These are phyloP conservation scores for Temnothorax nylanderi DNA, from an alignment of 1,140 invertebrate species.

Conservation along the genomic window DNA sequence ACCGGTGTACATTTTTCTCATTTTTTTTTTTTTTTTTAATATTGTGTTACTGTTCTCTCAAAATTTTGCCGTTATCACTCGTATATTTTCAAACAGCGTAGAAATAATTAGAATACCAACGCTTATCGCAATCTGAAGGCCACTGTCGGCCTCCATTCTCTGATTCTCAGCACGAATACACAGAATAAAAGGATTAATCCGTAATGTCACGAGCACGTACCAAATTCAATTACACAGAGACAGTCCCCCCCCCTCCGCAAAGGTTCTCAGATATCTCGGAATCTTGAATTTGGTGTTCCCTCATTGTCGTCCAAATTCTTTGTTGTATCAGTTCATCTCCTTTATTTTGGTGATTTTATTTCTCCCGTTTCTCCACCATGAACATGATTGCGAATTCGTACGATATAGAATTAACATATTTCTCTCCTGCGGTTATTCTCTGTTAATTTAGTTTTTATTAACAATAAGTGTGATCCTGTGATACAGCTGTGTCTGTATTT, in stretches of 20 bases:
- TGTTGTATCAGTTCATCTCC: not conserved
- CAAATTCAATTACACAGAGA: conserved; percentile 39
- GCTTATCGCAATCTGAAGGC: not conserved
- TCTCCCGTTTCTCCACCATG: not conserved
- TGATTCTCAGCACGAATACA: conserved; percentile 5
- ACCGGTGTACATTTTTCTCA: not conserved
- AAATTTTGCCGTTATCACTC: not conserved
- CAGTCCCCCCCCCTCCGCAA: not conserved
- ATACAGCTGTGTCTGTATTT: not conserved
- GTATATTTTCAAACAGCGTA: not conserved
- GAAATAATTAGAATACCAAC: conserved; percentile 1
- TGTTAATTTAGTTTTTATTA: conserved; percentile 5
- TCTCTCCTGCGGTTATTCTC: not conserved
- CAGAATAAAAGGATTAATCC: conserved; percentile 51
- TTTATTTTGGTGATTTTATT: not conserved
- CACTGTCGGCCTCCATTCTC: not conserved
- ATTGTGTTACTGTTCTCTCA: not conserved
- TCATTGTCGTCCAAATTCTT: not conserved
- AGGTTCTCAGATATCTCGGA: conserved; percentile 14
- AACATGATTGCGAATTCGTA: not conserved
- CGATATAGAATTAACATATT: not conserved
- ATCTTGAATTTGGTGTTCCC: conserved; percentile 27
- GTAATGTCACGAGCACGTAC: conserved; percentile 47
- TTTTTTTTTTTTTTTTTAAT: not conserved
- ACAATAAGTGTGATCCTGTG: not conserved